Base-by-base conservation (phyloP, 2,888 invertebrate genomes). In the Siphonodentalium dalli region DNA sequence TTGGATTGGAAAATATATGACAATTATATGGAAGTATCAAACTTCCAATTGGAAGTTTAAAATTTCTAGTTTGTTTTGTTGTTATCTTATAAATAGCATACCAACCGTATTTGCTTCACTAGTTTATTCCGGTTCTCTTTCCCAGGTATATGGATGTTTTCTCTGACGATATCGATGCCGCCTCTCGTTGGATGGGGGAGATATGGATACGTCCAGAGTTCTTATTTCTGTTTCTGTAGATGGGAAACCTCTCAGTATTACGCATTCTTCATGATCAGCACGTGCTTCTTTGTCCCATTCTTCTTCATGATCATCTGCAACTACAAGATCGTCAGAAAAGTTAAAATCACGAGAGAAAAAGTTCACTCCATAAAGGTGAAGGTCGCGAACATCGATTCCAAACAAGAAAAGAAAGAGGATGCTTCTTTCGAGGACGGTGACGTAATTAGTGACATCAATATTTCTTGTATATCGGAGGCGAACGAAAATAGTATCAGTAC, bases 201-300 rank as follows among this genome's bases (percentile, higher is more conserved):
- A 26, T 77, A 77, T 49, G 61, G 43, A 5, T 77, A 67, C 55
- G 64, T 72, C 6, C 60, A 61, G 1, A 54, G 54, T 9, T 72
- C 75, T 38, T 71, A 66, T 2, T 71, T 75, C 57, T 77, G 77
- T 48, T 77, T 74, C 59, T 74, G 75, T 56, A 52, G 69, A 9
- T 77, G 77, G 77, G 55, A 52, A 2, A 58, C 65, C 29, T 63
- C 70, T 11, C 45, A 59, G 31, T 64, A 71, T 11, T 77, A 75
- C 53, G 72, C 77, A 9, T 61, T 72, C 61, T 75, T 76, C 56
- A 77, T 77, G 76, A 69, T 75, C 8, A 59, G 58, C 1, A 59
- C 65, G 20, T 77, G 77, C 50, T 77, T 77, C 48, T 72, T 74
- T 9, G 68, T 69, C 18, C 76, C 77, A 0, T 72, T 67, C 33